phyloP scores from a whole-genome alignment of 2,888 invertebrate genomes.

The Meta bourneti region DNA sequence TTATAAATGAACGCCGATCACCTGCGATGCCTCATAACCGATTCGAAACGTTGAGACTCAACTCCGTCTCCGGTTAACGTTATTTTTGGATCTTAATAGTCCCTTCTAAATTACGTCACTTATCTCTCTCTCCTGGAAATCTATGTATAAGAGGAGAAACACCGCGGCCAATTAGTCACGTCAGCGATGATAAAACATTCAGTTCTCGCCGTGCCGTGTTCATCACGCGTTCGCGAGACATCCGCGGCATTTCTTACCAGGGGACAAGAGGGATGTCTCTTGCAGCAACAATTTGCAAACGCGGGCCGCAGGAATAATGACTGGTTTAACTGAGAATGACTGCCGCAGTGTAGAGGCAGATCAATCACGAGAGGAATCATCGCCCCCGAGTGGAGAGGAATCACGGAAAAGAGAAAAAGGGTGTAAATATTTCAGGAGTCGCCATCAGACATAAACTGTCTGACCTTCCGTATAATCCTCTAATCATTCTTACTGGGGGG shows the following conservation, averaged over 20 bases:
- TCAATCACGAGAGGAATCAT: too few relatives aligned
- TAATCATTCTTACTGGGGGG: constrained; percentile 62
- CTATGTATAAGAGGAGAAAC: constrained; percentile 20
- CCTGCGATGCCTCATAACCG: constrained; percentile 59
- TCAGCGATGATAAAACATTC: constrained; percentile 72
- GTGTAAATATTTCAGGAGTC: constrained; percentile 67
- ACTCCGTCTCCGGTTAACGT: constrained; percentile 30
- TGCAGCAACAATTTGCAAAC: constrained; percentile 51
- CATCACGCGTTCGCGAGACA: constrained; percentile 48
- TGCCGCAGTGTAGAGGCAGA: constrained; percentile 19
- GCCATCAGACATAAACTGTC: constrained; percentile 73
- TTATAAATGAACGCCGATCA: constrained; percentile 55
- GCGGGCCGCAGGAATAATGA: constrained; percentile 32
- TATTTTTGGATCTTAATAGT: constrained; percentile 72
- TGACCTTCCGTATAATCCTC: constrained; percentile 72
- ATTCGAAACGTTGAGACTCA: constrained; percentile 26
- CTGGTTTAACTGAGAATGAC: constrained; percentile 57
- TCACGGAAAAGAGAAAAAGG: constrained; percentile 33
- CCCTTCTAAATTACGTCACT: constrained; percentile 66
- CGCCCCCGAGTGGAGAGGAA: constrained; percentile 3
- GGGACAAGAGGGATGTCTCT: constrained; percentile 12
- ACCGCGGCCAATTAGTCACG: constrained; percentile 72
- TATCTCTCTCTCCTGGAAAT: constrained; percentile 28
- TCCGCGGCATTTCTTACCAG: neutral
- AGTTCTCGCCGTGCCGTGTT: constrained; percentile 33